Conservation (phyloP, 2,888 invertebrate species). For the Tachina grossa region DNA sequence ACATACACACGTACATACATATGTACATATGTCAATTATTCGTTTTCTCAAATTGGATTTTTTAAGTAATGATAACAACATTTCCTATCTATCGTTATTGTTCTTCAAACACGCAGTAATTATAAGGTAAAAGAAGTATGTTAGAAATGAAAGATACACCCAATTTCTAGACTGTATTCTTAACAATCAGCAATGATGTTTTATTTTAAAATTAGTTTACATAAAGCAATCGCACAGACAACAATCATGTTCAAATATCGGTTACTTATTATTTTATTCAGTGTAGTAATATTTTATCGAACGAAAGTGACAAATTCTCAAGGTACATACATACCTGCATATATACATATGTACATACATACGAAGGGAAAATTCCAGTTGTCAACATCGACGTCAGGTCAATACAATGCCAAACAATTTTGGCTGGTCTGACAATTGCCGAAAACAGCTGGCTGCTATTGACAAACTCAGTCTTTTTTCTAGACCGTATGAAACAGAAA, state of each 20-base stretch:
- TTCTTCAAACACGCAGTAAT: conserved; percentile 43
- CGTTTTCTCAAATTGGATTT: conserved; percentile 38
- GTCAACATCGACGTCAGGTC: no score
- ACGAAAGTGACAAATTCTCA: conserved; percentile 50
- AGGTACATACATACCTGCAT: conserved; percentile 48
- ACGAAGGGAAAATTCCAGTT: background rate
- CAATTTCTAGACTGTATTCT: conserved; percentile 1
- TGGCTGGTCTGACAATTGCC: no score
- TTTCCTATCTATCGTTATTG: conserved; percentile 37
- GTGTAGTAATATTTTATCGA: conserved; percentile 32
- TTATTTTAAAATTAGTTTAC: conserved; percentile 47
- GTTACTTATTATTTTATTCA: conserved; percentile 23
- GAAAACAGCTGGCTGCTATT: no score
- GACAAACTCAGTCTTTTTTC: no score
- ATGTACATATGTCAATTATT: background rate
- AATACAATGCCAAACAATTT: no score
- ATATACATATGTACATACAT: background rate
- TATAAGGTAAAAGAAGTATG: conserved; percentile 19
- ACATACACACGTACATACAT: background rate
- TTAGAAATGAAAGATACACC: conserved; percentile 7
- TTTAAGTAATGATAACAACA: conserved; percentile 45
- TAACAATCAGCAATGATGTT: conserved; percentile 12
- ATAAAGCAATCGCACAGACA: conserved; percentile 8
- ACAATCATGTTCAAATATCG: conserved; percentile 47
- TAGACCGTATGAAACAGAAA: no score